Percentiles rank a stretch among this genome's conserved stretches.
These are phyloP conservation scores for Yponomeuta cagnagella DNA, from an alignment of 2,888 invertebrate genomes.

Conservation along the genomic window DNA sequence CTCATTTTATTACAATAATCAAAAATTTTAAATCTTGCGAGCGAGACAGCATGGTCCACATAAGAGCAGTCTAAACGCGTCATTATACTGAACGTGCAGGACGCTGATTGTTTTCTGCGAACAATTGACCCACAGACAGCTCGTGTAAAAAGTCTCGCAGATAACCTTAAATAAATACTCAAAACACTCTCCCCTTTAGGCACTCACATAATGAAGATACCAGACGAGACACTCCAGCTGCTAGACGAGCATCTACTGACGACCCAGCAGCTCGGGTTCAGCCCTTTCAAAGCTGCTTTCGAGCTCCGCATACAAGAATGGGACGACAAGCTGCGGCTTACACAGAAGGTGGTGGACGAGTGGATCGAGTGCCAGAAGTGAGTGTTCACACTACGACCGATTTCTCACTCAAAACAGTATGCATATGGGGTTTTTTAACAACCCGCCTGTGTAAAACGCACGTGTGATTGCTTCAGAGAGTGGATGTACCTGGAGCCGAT, in stretches of 20 bases:
- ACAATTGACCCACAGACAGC: no score
- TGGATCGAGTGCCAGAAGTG: conserved; percentile 86
- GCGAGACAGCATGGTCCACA: no score
- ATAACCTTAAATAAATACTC: no score
- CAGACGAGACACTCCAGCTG: conserved; percentile 83
- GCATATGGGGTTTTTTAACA: no score
- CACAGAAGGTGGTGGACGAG: conserved; percentile 78
- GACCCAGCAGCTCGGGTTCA: conserved; percentile 85
- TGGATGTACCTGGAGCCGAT: conserved; percentile 92
- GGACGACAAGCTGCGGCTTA: conserved; percentile 80
- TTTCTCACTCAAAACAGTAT: no score
- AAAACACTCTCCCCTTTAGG: conserved; percentile 45
- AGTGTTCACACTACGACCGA: conserved; percentile 21
- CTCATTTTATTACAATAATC: no score
- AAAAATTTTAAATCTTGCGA: no score
- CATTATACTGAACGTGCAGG: no score
- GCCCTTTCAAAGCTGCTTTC: conserved; percentile 86
- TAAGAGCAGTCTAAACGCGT: no score
- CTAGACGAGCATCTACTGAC: conserved; percentile 85
- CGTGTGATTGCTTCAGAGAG: conserved; percentile 57
- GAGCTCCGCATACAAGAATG: conserved; percentile 83
- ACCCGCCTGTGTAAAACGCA: no score
- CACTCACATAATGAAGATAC: conserved; percentile 83
- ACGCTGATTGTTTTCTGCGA: no score
- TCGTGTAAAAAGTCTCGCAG: no score